Conservation (phyloP, 2,797 vertebrate species). For the Avahi laniger region DNA sequence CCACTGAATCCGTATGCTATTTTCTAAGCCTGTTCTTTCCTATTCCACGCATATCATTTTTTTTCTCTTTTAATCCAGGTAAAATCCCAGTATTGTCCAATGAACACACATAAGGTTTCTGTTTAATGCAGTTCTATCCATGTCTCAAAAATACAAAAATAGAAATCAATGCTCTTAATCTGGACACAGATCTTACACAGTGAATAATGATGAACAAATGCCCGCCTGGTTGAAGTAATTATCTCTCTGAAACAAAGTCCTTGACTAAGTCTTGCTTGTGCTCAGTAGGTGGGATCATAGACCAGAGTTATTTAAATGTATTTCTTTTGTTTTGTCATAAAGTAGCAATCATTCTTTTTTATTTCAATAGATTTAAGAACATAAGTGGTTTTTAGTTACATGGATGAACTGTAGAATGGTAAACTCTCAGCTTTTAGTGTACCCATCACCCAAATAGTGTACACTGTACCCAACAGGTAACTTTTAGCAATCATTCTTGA, state of each 20-base stretch:
- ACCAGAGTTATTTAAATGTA: constrained; percentile 39
- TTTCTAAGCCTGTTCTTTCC: constrained; percentile 5
- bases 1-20: background rate
- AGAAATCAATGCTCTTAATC: constrained; percentile 47
- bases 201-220: background rate
- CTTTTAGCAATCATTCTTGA: constrained; percentile 35
- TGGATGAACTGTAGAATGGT: too few relatives aligned
- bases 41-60: background rate
- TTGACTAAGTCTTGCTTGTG: background rate
- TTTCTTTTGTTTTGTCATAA: constrained; percentile 56
- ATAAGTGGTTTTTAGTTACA: too few relatives aligned
- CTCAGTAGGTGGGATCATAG: constrained; percentile 9
- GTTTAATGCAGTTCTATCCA: constrained; percentile 22
- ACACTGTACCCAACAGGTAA: too few relatives aligned
- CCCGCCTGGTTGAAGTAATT: constrained; percentile 24
- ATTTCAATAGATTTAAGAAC: background rate
- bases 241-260: constrained; percentile 39
- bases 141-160: background rate
- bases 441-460: too few relatives aligned
- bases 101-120: constrained; percentile 19
- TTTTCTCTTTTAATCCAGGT: constrained; percentile 30
- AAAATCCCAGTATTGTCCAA: constrained; percentile 38
- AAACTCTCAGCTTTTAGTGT: too few relatives aligned
- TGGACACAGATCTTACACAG: background rate
- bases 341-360: constrained; percentile 37